These are phyloP conservation scores for Drosophila emarginata DNA, from an alignment of 2,888 invertebrate species.

Conservation along the genomic window DNA sequence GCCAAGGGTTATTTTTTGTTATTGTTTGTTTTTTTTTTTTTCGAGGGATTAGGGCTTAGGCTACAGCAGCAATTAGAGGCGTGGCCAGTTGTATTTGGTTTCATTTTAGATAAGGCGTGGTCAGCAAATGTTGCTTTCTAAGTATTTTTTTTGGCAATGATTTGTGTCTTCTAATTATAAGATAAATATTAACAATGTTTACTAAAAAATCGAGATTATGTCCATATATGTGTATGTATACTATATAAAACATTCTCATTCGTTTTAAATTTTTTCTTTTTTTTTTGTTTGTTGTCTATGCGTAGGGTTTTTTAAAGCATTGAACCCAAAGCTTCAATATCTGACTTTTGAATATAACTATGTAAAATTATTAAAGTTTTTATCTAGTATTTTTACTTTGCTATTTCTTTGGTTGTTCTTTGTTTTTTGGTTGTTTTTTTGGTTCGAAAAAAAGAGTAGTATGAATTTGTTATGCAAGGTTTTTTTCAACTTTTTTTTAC, in stretches of 20 bases:
- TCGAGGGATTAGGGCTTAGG: conserved; percentile 21
- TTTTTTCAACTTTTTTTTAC: conserved; percentile 74
- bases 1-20: conserved; percentile 23
- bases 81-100: conserved; percentile 38
- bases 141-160: conserved; percentile 55
- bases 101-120: conserved; percentile 24
- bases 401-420: conserved; percentile 18
- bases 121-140: conserved; percentile 31
- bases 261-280: too few species aligned
- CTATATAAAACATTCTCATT: conserved; percentile 8
- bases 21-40: conserved; percentile 22
- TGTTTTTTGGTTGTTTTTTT: conserved; percentile 49
- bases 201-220: conserved; percentile 35
- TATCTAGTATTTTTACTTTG: conserved; percentile 29
- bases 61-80: conserved; percentile 58
- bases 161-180: conserved; percentile 32
- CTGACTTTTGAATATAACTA: conserved; percentile 58
- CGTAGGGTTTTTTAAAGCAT: conserved; percentile 37
- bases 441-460: conserved; percentile 72
- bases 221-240: conserved; percentile 23
- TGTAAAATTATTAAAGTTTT: conserved; percentile 61
- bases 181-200: conserved; percentile 14
- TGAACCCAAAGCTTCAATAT: conserved; percentile 55
- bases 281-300: conserved; percentile 11
- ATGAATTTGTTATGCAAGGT: conserved; percentile 83